phyloP scores from a whole-genome alignment of 1,140 invertebrate genomes.

The Agrypnia vestita region DNA sequence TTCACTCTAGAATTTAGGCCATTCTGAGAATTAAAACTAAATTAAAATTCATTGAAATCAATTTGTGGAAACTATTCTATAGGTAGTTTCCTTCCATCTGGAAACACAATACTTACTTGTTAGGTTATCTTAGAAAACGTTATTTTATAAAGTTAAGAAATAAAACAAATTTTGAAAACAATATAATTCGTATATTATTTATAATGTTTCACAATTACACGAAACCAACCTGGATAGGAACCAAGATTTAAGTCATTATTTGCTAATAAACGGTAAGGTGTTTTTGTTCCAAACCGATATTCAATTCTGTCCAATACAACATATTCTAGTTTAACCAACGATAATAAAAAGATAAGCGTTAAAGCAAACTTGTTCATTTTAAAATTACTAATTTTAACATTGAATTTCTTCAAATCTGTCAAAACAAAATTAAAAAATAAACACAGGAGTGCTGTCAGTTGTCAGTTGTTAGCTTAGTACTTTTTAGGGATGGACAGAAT shows the following conservation, averaged over 20 bases:
- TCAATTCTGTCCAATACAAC: constrained; percentile 22
- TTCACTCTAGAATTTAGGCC: too few relatives aligned
- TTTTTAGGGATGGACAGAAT: not conserved
- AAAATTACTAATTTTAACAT: constrained; percentile 10
- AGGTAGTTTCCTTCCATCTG: too few relatives aligned
- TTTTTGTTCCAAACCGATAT: constrained; percentile 71
- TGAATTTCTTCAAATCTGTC: not conserved
- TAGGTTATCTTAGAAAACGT: too few relatives aligned
- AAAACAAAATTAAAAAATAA: constrained; percentile 23
- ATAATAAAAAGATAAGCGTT: constrained; percentile 16
- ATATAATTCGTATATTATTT: constrained; percentile 50
- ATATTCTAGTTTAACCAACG: not conserved
- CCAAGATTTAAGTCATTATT: constrained; percentile 73
- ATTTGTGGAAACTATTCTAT: too few relatives aligned
- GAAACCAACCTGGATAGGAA: constrained; percentile 70
- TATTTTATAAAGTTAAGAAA: not conserved
- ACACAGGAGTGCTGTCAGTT: constrained; percentile 4
- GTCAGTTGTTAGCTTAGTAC: too few relatives aligned
- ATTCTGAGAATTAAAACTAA: too few relatives aligned
- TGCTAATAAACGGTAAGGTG: constrained; percentile 77
- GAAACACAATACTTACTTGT: too few relatives aligned
- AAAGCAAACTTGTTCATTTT: constrained; percentile 26
- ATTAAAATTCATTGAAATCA: too few relatives aligned
- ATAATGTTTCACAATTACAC: not conserved
- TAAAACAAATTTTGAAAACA: not conserved